Conservation (phyloP, 2,888 invertebrate species). For the Melitaea athalia region DNA sequence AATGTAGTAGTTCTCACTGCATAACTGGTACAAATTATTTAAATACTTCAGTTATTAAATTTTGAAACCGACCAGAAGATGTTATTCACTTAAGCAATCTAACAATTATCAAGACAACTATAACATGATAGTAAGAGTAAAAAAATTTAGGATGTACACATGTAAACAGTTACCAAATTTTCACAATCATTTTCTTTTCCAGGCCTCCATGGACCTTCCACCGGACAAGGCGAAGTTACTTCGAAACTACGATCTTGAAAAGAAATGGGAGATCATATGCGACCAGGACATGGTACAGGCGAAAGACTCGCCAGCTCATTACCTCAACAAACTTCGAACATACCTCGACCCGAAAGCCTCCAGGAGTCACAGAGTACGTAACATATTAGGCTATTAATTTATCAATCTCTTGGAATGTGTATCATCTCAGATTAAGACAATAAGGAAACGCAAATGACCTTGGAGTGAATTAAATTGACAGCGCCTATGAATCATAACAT, state of each 20-base stretch:
- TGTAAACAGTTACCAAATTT: constrained; percentile 7
- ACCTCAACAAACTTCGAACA: constrained; percentile 96
- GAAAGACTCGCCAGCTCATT: constrained; percentile 98
- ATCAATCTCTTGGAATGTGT: background rate
- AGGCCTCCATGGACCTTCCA: constrained; percentile 99
- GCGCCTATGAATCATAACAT: constrained; percentile 1
- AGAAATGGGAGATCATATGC: constrained; percentile 99
- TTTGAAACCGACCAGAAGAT: constrained; percentile 7
- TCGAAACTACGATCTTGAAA: constrained; percentile 97
- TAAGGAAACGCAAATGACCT: constrained; percentile 6
- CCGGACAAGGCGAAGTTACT: constrained; percentile 98
- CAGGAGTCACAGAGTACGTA: constrained; percentile 94
- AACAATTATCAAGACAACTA: constrained; percentile 19
- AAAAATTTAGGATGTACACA: constrained; percentile 8
- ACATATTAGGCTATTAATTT: background rate
- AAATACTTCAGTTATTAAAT: background rate
- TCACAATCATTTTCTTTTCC: constrained; percentile 60
- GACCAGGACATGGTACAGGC: constrained; percentile 99
- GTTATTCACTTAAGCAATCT: constrained; percentile 18
- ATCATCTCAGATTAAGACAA: background rate
- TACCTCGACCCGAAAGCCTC: constrained; percentile 98
- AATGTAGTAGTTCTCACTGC: too few species aligned
- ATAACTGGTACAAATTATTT: background rate
- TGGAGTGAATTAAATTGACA: constrained; percentile 1
- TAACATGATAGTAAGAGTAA: constrained; percentile 15